Evolutionary conservation across 92 coral and sea anemone genomes (phyloP), one percentile per base, ranked within the genome.

Genomic region (Muricea muricata): DNA sequence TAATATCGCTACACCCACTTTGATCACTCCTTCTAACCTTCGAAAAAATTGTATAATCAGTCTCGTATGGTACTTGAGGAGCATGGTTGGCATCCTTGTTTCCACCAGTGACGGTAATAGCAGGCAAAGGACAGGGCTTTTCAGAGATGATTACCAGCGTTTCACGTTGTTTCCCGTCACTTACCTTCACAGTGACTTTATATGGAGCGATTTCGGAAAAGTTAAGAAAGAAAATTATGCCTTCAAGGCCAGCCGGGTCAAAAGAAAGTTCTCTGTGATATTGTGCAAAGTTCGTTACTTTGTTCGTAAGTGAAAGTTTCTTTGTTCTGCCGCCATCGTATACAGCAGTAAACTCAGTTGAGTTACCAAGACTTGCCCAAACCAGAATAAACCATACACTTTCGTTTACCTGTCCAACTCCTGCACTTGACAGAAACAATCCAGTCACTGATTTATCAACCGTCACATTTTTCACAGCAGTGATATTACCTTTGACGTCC

Each of bases 41-140:
- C 11, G 97, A 90, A 81, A 74, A 92, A 23, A 96, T 84, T 15
- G 94, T 70, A 63, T 90, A 90, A 20, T 83, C 65, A 20, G 76
- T 80, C 32, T 89, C 97, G 80, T 75, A 93, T 12, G 88, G 75
- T 39, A 92, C 60, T 12, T 67, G 29, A 10, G 91, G 85, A 0
- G 91, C 92, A 0, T 48, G 55, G 20, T 34, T 23, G 5, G 82
- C 54, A 29, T 85, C 86, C 25, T 54, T 75, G 35, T 80, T 87
- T 78, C 98, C 99, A 9, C 99, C 99, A 48, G 60, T 41, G 14
- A 94, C 83, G 40, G 73, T 84, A 15, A 96, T 86, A 17, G 39
- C 61, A 1, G 91, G 97, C 14, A 87, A 66, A 41, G 83, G 78
- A 63, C 97, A 94, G 4, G 87, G 55, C 41, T 65, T 42, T 42